A percentile compares a stretch with the other conserved stretches of the same genome.
Evolutionary conservation across 2,888 invertebrate species (phyloP).

Genomic region (Harpalus rubripes): DNA sequence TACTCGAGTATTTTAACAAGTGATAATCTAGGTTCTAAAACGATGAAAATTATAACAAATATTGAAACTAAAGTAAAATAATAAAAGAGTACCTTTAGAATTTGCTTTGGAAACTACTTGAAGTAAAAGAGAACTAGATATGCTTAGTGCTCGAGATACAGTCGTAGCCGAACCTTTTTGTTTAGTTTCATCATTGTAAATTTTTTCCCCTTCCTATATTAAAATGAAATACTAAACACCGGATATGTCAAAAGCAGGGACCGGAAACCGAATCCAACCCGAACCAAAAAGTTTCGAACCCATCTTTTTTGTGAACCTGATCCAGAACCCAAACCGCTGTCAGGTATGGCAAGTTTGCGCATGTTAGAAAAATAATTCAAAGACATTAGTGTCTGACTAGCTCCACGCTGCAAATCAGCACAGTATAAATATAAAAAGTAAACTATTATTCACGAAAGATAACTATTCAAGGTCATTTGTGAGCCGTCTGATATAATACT

Average conservation of each 20-base stretch:
- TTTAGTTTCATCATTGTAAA: constrained; percentile 77
- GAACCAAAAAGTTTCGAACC: too few relatives aligned
- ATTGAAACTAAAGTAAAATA: constrained; percentile 32
- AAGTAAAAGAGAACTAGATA: constrained; percentile 73
- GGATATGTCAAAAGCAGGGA: neutral
- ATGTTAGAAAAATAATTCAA: too few relatives aligned
- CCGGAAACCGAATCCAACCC: too few relatives aligned
- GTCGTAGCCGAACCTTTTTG: constrained; percentile 73
- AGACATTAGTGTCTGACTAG: too few relatives aligned
- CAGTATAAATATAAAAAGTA: too few relatives aligned
- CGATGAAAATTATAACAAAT: constrained; percentile 67
- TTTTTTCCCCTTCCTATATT: constrained; percentile 79
- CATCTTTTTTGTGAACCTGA: too few relatives aligned
- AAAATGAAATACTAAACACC: constrained; percentile 18
- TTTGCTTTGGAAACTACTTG: constrained; percentile 78
- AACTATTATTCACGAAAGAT: too few relatives aligned
- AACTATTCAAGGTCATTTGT: too few relatives aligned
- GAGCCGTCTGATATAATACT: too few relatives aligned
- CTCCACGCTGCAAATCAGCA: too few relatives aligned
- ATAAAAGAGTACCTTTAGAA: constrained; percentile 74
- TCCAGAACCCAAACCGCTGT: too few relatives aligned
- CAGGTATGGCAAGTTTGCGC: too few relatives aligned
- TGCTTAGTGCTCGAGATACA: neutral
- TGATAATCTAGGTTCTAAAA: constrained; percentile 76
- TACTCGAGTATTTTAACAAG: constrained; percentile 76